Conservation (phyloP, 2,888 invertebrate species). For the Neoitamus cyanurus region DNA sequence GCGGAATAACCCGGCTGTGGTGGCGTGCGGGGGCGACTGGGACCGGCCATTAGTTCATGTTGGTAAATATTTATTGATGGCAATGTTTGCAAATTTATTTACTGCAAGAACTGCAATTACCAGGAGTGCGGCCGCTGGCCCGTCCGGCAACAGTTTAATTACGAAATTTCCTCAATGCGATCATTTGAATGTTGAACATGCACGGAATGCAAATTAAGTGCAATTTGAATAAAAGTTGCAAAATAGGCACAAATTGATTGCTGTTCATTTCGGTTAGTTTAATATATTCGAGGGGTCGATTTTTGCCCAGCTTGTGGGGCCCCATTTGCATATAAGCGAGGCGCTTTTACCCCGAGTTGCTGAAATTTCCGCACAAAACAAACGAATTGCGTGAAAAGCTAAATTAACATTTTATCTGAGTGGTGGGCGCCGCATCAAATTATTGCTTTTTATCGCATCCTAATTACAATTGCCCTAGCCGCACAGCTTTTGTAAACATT, state of each 20-base stretch:
- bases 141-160: slow-evolving; percentile 55
- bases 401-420: slow-evolving; percentile 35
- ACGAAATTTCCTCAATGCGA: slow-evolving; percentile 55
- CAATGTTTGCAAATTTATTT: slow-evolving; percentile 42
- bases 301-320: not conserved
- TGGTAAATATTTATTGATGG: slow-evolving; percentile 43
- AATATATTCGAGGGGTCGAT: slow-evolving; percentile 33
- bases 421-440: slow-evolving; percentile 22
- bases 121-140: slow-evolving; percentile 48
- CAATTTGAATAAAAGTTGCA: slow-evolving; percentile 42
- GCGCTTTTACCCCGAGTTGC: not conserved
- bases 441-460: slow-evolving; percentile 18
- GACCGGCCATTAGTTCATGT: slow-evolving; percentile 19
- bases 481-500: not conserved
- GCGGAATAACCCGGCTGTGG: not conserved
- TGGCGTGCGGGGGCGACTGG: not conserved
- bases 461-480: slow-evolving; percentile 21
- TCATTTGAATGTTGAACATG: slow-evolving; percentile 53
- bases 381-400: slow-evolving; percentile 26
- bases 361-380: slow-evolving; percentile 18
- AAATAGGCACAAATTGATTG: slow-evolving; percentile 42
- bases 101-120: slow-evolving; percentile 44
- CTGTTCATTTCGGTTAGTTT: slow-evolving; percentile 30
- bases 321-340: slow-evolving; percentile 18
- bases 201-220: slow-evolving; percentile 34